phyloP scores from a whole-genome alignment of 1,140 invertebrate genomes.

The Drosophila willistoni region DNA sequence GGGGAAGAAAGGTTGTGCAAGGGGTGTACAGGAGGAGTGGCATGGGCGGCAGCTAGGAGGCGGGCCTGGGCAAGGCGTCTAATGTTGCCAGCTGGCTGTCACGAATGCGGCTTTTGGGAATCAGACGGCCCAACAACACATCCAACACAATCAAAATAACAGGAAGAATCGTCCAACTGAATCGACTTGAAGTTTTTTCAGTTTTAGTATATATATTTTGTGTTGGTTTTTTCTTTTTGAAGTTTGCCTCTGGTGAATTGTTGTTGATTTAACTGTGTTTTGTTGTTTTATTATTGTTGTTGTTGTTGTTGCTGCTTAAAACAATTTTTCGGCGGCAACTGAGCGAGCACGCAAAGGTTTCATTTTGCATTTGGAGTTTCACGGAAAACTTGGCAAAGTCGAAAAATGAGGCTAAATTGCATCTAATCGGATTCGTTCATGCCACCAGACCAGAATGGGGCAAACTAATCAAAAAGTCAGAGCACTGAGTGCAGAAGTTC shows the following conservation, averaged over 20 bases:
- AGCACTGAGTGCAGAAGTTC: not conserved
- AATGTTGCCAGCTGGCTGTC: constrained; percentile 65
- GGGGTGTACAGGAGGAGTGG: constrained; percentile 9
- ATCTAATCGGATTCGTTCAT: not conserved
- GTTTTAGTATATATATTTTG: not conserved
- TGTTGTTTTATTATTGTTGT: constrained; percentile 26
- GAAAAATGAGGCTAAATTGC: constrained; percentile 8
- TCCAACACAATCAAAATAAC: constrained; percentile 43
- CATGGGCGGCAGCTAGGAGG: not conserved
- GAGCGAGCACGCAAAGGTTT: constrained; percentile 71
- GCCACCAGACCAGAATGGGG: not conserved
- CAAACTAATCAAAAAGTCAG: not conserved
- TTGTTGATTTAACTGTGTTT: constrained; percentile 52
- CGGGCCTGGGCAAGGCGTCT: not conserved
- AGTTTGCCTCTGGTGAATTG: constrained; percentile 49
- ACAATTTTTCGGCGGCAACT: constrained; percentile 61
- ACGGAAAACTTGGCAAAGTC: constrained; percentile 36
- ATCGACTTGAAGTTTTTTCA: constrained; percentile 58
- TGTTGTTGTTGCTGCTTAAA: constrained; percentile 51
- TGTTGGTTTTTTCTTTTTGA: constrained; percentile 33
- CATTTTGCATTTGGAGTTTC: constrained; percentile 58
- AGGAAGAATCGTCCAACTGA: constrained; percentile 76
- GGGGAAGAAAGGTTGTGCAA: constrained; percentile 7
- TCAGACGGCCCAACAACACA: constrained; percentile 41
- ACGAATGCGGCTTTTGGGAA: constrained; percentile 60